Conservation (phyloP, 1,140 invertebrate species). For the Lucilia cuprina region DNA sequence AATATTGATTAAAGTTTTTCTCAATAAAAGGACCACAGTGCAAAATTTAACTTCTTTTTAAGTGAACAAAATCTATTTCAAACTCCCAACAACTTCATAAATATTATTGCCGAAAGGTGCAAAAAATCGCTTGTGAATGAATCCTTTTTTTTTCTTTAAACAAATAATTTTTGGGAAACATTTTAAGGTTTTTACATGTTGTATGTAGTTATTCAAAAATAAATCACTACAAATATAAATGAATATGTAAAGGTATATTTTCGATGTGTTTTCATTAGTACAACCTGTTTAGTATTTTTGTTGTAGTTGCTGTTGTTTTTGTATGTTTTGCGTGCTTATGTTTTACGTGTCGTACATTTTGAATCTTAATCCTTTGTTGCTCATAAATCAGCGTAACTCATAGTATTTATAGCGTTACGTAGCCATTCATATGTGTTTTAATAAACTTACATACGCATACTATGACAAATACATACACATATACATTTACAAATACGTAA, state of each 20-base stretch:
- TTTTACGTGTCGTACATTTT: conserved; percentile 2
- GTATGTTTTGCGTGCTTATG: background rate
- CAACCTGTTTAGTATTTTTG: background rate
- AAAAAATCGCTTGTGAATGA: too few species aligned
- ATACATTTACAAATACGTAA: conserved; percentile 41
- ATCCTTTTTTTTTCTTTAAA: too few species aligned
- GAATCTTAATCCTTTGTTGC: conserved; percentile 58
- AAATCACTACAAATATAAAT: background rate
- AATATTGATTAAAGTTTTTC: too few species aligned
- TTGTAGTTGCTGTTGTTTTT: background rate
- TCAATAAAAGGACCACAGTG: too few species aligned
- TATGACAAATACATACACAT: background rate
- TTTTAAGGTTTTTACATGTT: background rate
- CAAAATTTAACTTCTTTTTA: too few species aligned
- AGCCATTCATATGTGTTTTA: background rate
- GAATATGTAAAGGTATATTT: background rate
- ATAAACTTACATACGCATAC: background rate
- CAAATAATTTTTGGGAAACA: too few species aligned
- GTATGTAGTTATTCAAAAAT: background rate
- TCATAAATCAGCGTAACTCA: conserved; percentile 59
- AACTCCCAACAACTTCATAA: too few species aligned
- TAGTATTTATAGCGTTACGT: conserved; percentile 43
- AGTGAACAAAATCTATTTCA: too few species aligned
- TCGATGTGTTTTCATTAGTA: background rate
- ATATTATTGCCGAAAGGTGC: too few species aligned